Evolutionary conservation across 2,888 invertebrate species (phyloP).

Genomic region (Junonia oenone): DNA sequence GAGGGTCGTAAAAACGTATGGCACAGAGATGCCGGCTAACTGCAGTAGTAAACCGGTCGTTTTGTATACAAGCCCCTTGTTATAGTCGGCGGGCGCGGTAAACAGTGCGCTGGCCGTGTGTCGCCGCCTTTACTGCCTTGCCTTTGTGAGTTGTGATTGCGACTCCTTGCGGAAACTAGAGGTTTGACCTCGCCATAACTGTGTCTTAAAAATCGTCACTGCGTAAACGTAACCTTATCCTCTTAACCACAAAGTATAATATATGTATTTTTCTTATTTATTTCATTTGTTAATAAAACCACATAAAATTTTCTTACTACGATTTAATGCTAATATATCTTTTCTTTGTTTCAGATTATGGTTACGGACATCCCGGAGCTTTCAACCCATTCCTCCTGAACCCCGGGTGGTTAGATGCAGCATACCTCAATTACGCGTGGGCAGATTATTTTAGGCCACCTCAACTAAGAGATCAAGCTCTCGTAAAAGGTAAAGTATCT

Average conservation of each 20-base stretch:
- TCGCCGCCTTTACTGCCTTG: conserved; percentile 70
- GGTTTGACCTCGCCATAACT: conserved; percentile 45
- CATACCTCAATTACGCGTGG: conserved; percentile 88
- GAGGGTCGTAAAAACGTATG: conserved; percentile 74
- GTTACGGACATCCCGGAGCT: conserved; percentile 87
- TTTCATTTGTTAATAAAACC: too few relatives aligned
- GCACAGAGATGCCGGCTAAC: conserved; percentile 74
- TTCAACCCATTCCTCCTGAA: conserved; percentile 89
- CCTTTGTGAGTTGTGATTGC: conserved; percentile 60
- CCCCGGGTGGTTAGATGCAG: conserved; percentile 91
- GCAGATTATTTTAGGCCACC: conserved; percentile 84
- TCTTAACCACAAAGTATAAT: background rate
- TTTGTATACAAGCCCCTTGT: conserved; percentile 74
- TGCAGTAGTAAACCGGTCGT: conserved; percentile 72
- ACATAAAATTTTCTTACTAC: too few relatives aligned
- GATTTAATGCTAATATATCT: too few relatives aligned
- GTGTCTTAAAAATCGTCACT: background rate
- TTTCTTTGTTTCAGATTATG: conserved; percentile 82
- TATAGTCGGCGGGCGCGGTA: conserved; percentile 65
- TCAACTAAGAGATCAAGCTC: conserved; percentile 57
- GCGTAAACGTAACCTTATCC: background rate
- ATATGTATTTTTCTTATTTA: too few relatives aligned
- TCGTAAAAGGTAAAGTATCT: conserved; percentile 79
- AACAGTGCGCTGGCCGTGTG: conserved; percentile 68
- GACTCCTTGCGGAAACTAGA: conserved; percentile 56